These are phyloP conservation scores for Agrypnus murinus DNA, from an alignment of 2,888 invertebrate species.

Conservation along the genomic window DNA sequence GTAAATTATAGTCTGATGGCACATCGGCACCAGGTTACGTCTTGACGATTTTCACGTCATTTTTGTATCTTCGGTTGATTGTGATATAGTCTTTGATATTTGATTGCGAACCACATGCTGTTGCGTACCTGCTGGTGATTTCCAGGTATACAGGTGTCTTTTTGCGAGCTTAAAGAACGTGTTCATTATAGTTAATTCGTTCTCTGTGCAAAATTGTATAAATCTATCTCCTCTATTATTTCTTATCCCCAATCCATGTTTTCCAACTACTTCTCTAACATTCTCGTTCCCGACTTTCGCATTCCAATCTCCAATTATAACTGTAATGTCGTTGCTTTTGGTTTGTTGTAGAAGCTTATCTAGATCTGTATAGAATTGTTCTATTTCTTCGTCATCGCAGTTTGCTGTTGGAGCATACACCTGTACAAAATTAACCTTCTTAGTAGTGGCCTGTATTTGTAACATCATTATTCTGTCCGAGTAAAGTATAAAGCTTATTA, in stretches of 20 bases:
- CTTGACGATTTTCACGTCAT: too few species aligned
- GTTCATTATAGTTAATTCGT: slow-evolving; percentile 8
- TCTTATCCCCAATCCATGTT: slow-evolving; percentile 37
- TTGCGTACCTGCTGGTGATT: slow-evolving; percentile 22
- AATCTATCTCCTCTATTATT: slow-evolving; percentile 34
- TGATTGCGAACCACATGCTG: slow-evolving; percentile 38
- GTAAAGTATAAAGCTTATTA: slow-evolving; percentile 13
- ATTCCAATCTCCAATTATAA: slow-evolving; percentile 31
- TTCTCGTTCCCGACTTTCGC: slow-evolving; percentile 44
- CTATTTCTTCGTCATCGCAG: slow-evolving; percentile 34
- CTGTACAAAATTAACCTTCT: slow-evolving; percentile 6
- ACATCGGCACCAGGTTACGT: too few species aligned
- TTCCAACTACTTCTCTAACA: slow-evolving; percentile 32
- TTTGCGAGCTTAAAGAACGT: slow-evolving; percentile 27
- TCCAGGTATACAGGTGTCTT: slow-evolving; percentile 39
- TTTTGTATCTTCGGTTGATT: slow-evolving; percentile 26
- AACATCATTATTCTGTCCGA: slow-evolving; percentile 43
- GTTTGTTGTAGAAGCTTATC: slow-evolving; percentile 34
- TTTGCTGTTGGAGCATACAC: slow-evolving; percentile 48
- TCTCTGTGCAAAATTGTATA: slow-evolving; percentile 39
- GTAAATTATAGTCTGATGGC: too few species aligned
- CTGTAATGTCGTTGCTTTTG: slow-evolving; percentile 31
- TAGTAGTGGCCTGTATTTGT: slow-evolving; percentile 20
- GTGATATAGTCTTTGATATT: slow-evolving; percentile 39
- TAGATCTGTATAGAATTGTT: slow-evolving; percentile 36